Conservation (phyloP, 2,797 vertebrate species). For the Artibeus jamaicensis region DNA sequence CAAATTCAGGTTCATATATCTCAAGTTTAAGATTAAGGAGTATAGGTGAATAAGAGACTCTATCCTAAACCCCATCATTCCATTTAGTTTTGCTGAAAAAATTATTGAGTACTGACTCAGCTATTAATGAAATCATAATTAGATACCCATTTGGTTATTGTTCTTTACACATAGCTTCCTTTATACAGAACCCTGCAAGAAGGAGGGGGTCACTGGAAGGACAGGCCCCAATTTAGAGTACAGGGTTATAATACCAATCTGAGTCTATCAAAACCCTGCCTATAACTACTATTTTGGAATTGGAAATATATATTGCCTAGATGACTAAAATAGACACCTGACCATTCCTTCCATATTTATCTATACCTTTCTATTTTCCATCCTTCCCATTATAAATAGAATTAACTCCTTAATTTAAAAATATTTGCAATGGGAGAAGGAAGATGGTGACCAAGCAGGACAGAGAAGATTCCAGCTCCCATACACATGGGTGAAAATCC, state of each 20-base stretch:
- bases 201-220: neutral
- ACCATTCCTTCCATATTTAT: neutral
- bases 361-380: neutral
- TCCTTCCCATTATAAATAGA: neutral
- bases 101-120: neutral
- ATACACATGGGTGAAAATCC: no score
- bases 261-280: neutral
- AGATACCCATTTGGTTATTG: neutral
- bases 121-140: neutral
- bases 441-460: no score
- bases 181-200: neutral
- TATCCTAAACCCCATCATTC: neutral
- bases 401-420: neutral
- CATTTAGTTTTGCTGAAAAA: neutral
- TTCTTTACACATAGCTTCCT: neutral
- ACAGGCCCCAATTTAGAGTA: neutral
- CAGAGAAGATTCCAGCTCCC: no score
- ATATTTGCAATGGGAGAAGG: no score
- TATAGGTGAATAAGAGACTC: neutral
- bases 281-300: neutral
- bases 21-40: neutral
- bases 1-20: neutral
- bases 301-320: neutral
- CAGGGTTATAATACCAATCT: neutral
- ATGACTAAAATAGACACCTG: neutral